Base-by-base conservation (phyloP, 1,140 invertebrate species). In the Drosophila bocki region DNA sequence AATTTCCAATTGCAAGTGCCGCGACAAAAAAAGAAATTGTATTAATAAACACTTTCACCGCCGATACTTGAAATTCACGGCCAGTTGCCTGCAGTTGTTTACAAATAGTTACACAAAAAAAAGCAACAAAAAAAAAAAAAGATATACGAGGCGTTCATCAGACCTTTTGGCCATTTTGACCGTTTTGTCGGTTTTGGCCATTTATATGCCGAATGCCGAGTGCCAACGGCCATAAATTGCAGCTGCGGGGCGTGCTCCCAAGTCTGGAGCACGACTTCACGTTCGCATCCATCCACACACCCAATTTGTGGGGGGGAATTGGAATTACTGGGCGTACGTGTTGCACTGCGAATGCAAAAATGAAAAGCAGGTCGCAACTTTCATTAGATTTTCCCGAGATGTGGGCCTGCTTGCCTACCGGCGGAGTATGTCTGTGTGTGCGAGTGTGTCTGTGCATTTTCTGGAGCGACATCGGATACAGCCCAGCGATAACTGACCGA, bases 11-110 rank as follows among this genome's bases (percentile, higher is more conserved):
- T 78, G 51, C 64, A 50, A 53, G 41, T 41, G 39, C 59, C 62
- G 41, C 45, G 47, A 74, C 45, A 79, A 61, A 82, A 58, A 88
- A 75, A 77, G 84, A 87, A 88, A 87, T 80, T 84, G 62, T 84
- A 69, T 88, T 88, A 80, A 80, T 88, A 87, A 84, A 84, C 80
- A 87, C 84, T 87, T 87, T 87, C 84, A 84, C 84, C 84, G 59
- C 45, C 77, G 82, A 75, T 78, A 78, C 67, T 87, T 87, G 72
- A 78, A 83, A 83, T 83, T 80, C 77, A 78, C 67, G 53, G 64
- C 67, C 59, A 85, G 74, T 62, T 70, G 65, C 82, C 60, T 60
- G 50, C 68, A 59, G 80, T 75, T 80, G 80, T 88, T 78, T 76
- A 75, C 72, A 77, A 83, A 83, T 71, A 72, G 78, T 74, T 85